A percentile compares a stretch with the other conserved stretches of the same genome.
Conservation (phyloP, 2,797 vertebrate genomes). For the Chelon auratus region DNA sequence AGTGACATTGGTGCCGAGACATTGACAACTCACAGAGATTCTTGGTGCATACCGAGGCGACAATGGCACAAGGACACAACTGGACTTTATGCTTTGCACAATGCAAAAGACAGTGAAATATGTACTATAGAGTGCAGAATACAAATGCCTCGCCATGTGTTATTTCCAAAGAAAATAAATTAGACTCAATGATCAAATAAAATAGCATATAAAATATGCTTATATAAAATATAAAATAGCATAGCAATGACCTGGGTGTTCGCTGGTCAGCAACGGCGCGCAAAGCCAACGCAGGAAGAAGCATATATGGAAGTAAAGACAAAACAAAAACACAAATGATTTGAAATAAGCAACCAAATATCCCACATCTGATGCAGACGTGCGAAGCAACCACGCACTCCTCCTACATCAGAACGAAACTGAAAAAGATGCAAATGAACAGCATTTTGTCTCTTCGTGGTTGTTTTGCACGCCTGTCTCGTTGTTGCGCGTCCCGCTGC, state of each 20-base stretch:
- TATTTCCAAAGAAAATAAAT: not conserved
- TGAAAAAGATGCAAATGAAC: too few relatives aligned
- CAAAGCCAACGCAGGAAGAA: not conserved
- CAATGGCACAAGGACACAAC: constrained; percentile 34
- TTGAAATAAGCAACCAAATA: not conserved
- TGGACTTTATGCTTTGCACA: constrained; percentile 15
- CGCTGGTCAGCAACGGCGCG: constrained; percentile 3
- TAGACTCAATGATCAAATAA: not conserved
- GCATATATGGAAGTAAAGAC: not conserved
- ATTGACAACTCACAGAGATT: constrained; percentile 47
- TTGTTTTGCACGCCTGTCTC: too few relatives aligned
- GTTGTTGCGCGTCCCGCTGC: too few relatives aligned
- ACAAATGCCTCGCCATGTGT: constrained; percentile 1
- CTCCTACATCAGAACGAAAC: too few relatives aligned
- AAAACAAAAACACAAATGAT: not conserved
- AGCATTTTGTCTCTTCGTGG: too few relatives aligned
- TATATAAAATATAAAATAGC: too few relatives aligned
- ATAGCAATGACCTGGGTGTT: not conserved
- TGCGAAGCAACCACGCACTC: too few relatives aligned
- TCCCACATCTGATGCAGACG: too few relatives aligned
- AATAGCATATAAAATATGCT: too few relatives aligned
- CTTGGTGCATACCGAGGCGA: constrained; percentile 45
- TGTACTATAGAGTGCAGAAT: constrained; percentile 1
- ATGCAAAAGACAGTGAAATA: constrained; percentile 15
- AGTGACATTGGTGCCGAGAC: constrained; percentile 53